Percentiles rank a stretch among this genome's conserved stretches.
Evolutionary conservation across 2,113 vertebrate genomes (phyloP).

Genomic region (Salvelinus fontinalis): DNA sequence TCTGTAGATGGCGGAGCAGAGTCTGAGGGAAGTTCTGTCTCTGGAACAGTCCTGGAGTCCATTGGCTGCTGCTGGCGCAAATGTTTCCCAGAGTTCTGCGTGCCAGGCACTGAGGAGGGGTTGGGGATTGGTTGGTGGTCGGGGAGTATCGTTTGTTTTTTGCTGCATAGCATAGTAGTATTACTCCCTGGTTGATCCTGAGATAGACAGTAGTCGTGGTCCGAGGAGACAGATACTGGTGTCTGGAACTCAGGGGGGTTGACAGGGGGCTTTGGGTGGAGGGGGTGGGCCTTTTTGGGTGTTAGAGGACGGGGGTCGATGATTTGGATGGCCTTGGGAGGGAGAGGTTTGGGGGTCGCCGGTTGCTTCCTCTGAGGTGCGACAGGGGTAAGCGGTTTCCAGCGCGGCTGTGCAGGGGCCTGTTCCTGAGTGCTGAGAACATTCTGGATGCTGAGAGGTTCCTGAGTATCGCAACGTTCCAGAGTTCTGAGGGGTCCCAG

Average conservation of each 20-base stretch:
- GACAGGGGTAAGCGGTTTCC: constrained; percentile 80
- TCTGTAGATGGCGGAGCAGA: constrained; percentile 9
- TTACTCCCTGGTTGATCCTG: constrained; percentile 17
- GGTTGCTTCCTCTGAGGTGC: constrained; percentile 69
- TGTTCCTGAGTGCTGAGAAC: constrained; percentile 80
- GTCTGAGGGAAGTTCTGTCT: not conserved
- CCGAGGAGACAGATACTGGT: not conserved
- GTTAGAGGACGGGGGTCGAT: constrained; percentile 77
- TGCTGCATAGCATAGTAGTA: constrained; percentile 4
- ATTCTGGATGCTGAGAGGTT: constrained; percentile 52
- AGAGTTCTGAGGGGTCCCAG: not conserved
- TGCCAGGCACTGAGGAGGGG: not conserved
- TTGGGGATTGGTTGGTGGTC: not conserved
- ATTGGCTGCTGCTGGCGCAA: not conserved
- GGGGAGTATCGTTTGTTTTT: constrained; percentile 4
- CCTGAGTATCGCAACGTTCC: constrained; percentile 28
- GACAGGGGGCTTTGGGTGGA: constrained; percentile 13
- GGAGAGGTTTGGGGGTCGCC: constrained; percentile 29
- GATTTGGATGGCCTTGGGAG: constrained; percentile 66
- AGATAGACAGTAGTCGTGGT: constrained; percentile 72
- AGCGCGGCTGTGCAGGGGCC: constrained; percentile 83
- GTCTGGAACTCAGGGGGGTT: constrained; percentile 16
- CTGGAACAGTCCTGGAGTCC: constrained; percentile 9
- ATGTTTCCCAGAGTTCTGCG: not conserved
- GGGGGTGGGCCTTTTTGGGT: constrained; percentile 40